Conservation (phyloP, 92 coral and sea anemone species). For the Isaurus tuberculatus region DNA sequence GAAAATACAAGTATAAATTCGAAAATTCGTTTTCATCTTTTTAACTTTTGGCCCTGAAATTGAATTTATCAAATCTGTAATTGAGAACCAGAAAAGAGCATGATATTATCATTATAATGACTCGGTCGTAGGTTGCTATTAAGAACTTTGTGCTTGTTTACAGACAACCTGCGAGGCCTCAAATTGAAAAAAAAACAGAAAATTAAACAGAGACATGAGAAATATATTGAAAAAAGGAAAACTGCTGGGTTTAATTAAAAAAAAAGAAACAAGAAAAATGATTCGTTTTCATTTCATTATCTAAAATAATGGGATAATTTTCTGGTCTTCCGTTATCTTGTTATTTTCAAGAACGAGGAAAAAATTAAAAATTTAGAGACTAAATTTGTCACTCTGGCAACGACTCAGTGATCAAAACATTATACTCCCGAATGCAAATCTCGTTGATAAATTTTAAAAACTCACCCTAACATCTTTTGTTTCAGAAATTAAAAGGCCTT, state of each 20-base stretch:
- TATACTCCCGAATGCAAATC: too few relatives aligned
- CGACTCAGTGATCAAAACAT: too few relatives aligned
- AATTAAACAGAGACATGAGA: background rate
- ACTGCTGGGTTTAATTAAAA: background rate
- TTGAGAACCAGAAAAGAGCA: background rate
- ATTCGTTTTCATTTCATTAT: too few relatives aligned
- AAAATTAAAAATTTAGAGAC: too few relatives aligned
- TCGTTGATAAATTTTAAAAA: too few relatives aligned
- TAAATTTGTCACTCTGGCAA: too few relatives aligned
- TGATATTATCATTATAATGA: background rate
- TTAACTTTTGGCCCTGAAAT: background rate
- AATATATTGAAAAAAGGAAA: background rate
- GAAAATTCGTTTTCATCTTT: background rate
- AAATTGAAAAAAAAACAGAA: background rate
- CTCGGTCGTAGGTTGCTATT: background rate
- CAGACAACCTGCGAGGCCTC: background rate
- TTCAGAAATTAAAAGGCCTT: too few relatives aligned
- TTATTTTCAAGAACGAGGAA: too few relatives aligned
- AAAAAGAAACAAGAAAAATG: too few relatives aligned
- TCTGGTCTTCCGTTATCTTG: too few relatives aligned
- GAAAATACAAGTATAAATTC: background rate
- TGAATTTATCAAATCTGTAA: background rate
- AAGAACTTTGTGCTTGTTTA: background rate
- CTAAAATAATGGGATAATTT: too few relatives aligned
- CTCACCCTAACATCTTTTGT: too few relatives aligned